Conservation (phyloP, 2,113 vertebrate species). For the Illadopsis cleaveri region DNA sequence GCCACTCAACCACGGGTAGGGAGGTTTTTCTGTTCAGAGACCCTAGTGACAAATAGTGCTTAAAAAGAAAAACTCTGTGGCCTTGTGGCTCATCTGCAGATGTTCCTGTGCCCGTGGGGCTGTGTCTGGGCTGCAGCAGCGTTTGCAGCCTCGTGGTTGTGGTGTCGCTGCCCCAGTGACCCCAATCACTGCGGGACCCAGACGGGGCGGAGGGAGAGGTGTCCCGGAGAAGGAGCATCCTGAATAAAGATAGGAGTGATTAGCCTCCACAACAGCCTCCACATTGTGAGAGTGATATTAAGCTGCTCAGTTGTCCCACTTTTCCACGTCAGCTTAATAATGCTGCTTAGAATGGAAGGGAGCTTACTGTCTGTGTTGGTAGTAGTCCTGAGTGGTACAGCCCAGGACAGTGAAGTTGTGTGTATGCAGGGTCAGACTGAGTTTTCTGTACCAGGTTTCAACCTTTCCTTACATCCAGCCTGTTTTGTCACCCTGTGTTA, state of each 20-base stretch:
- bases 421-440: not conserved
- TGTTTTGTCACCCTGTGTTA: not conserved
- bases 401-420: not conserved
- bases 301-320: slow-evolving; percentile 34
- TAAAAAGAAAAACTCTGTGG: not conserved
- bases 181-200: not conserved
- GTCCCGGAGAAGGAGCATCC: not conserved
- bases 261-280: not conserved
- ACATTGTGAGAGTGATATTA: not conserved
- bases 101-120: not conserved
- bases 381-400: not conserved
- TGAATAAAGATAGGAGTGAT: not conserved
- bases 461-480: not conserved
- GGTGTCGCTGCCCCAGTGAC: slow-evolving; percentile 32
- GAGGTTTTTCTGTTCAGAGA: not conserved
- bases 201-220: not conserved
- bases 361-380: not conserved
- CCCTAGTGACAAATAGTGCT: not conserved
- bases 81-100: not conserved
- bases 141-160: not conserved
- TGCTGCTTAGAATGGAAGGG: not conserved
- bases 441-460: not conserved
- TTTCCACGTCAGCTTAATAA: not conserved
- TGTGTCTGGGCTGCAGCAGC: not conserved
- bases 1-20: not conserved